A percentile compares a stretch with the other conserved stretches of the same genome.
These are phyloP conservation scores for Lepidochrysops patricia DNA, from an alignment of 2,888 invertebrate species.

Conservation along the genomic window DNA sequence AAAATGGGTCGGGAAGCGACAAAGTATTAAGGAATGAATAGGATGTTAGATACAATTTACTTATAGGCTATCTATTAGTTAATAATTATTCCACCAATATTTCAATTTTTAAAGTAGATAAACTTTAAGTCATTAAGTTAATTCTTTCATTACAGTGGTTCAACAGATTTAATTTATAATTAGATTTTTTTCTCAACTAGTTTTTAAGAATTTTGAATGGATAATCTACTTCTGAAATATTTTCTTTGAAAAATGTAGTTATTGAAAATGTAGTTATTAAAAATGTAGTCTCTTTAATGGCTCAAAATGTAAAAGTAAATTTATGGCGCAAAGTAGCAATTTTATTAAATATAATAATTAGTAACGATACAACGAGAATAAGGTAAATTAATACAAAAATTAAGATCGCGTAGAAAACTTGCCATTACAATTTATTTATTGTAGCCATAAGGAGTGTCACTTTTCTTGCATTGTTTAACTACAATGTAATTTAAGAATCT, in stretches of 20 bases:
- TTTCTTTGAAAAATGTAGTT: too few relatives aligned
- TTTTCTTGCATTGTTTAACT: constrained; percentile 27
- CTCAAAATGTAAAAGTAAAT: background rate
- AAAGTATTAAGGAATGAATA: background rate
- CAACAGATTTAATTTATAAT: background rate
- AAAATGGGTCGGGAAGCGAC: constrained; percentile 2
- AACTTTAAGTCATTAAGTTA: background rate
- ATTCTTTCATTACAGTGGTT: background rate
- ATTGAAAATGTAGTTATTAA: too few relatives aligned
- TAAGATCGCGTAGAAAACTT: constrained; percentile 23
- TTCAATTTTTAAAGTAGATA: background rate
- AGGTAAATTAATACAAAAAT: background rate
- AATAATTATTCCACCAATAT: background rate
- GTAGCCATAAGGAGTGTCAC: constrained; percentile 33
- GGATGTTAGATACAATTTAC: background rate
- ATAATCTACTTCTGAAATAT: too few relatives aligned
- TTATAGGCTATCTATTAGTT: background rate
- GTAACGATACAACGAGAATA: background rate
- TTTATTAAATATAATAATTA: background rate
- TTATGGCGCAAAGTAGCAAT: background rate
- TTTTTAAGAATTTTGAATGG: too few relatives aligned
- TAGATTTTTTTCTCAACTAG: background rate
- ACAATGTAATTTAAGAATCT: constrained; percentile 30
- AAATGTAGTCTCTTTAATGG: background rate
- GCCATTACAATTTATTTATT: constrained; percentile 53